Conservation (phyloP, 2,113 vertebrate genomes). For the Halichoerus grypus region DNA sequence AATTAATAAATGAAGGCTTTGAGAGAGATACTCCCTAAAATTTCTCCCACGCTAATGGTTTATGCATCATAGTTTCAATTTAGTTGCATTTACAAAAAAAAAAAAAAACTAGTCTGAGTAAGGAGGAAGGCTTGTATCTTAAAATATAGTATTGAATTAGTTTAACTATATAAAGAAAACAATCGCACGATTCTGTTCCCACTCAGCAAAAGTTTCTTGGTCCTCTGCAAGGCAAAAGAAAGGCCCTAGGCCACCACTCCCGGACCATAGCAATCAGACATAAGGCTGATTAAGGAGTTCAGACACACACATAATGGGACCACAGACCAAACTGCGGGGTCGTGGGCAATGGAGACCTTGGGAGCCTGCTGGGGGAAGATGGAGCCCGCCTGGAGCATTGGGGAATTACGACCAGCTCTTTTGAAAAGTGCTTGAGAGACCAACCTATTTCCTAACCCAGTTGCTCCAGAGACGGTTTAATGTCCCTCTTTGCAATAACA, state of each 20-base stretch:
- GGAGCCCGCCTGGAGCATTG: no score
- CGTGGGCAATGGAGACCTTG: not conserved
- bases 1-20: not conserved
- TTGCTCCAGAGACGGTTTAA: not conserved
- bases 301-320: not conserved
- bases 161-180: not conserved
- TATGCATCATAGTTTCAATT: slow-evolving; percentile 44
- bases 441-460: not conserved
- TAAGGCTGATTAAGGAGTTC: not conserved
- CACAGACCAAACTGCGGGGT: not conserved
- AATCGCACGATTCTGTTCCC: not conserved
- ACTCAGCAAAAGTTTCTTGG: slow-evolving; percentile 3
- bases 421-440: not conserved
- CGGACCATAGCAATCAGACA: not conserved
- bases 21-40: not conserved
- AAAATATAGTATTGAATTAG: not conserved
- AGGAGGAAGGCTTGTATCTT: not conserved
- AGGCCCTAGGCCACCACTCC: not conserved
- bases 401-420: not conserved
- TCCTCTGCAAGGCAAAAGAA: not conserved
- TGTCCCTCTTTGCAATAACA: not conserved
- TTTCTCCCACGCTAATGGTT: not conserved
- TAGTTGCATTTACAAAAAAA: not conserved
- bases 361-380: not conserved
- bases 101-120: not conserved